A percentile compares a stretch with the other conserved stretches of the same genome.
phyloP scores from a whole-genome alignment of 2,888 invertebrate genomes.

The Amiota communis region DNA sequence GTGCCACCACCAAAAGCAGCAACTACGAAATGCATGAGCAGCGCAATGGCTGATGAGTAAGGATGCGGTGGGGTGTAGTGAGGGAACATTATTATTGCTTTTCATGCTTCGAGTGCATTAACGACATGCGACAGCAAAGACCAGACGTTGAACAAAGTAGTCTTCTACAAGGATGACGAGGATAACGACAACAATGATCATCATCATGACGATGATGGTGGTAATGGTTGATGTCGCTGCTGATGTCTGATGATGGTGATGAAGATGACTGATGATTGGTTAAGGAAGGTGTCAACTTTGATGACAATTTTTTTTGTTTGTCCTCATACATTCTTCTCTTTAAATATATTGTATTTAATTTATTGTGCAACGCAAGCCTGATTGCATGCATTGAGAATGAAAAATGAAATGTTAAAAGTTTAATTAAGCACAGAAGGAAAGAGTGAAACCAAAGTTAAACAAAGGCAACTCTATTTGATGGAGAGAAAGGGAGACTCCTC shows the following conservation, averaged over 20 bases:
- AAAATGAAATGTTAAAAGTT: conserved; percentile 62
- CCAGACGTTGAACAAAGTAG: conserved; percentile 2
- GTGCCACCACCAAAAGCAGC: not conserved
- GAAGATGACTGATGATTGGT: not conserved
- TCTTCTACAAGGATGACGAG: conserved; percentile 5
- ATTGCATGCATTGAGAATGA: conserved; percentile 30
- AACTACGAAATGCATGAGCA: not conserved
- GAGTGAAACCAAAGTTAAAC: not conserved
- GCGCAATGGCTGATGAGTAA: not conserved
- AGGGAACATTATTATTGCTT: conserved; percentile 18
- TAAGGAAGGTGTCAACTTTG: not conserved
- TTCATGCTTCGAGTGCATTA: conserved; percentile 26
- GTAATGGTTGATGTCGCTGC: conserved; percentile 35
- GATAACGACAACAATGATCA: not conserved
- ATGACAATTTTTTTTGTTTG: not conserved
- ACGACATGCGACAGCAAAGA: not conserved
- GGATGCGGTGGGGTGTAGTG: not conserved
- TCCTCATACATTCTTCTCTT: too few species aligned
- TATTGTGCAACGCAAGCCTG: conserved; percentile 17
- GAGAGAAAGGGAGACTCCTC: not conserved
- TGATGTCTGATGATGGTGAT: conserved; percentile 36
- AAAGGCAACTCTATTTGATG: not conserved
- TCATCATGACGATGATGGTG: conserved; percentile 28
- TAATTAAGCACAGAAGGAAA: conserved; percentile 55
- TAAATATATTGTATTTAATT: conserved; percentile 1